Base-by-base conservation (phyloP, 2,888 invertebrate genomes). In the Athalia circularis region DNA sequence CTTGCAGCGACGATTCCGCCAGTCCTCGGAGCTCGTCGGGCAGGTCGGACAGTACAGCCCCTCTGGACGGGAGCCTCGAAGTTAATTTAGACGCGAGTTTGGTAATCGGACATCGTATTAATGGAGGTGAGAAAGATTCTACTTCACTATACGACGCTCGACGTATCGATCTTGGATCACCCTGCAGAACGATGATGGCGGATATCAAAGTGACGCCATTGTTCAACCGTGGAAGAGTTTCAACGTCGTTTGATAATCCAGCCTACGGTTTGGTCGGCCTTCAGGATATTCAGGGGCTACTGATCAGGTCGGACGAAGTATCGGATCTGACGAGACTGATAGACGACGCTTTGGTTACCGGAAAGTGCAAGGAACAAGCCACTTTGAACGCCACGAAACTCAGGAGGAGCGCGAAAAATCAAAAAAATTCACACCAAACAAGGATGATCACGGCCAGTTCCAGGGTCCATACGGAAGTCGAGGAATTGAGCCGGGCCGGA, bases 1-100 rank as follows among this genome's bases (percentile, higher is more conserved):
- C 88, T 3, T 89, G 90, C 82, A 90, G 90, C 84, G 90, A 90
- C 82, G 89, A 89, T 76, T 90, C 90, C 7, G 88, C 89, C 3
- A 90, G 90, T 78, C 90, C 90, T 4, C 83, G 90, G 62, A 90
- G 90, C 72, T 90, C 90, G 0, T 90, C 90, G 3, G 88, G 90
- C 0, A 82, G 90, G 47, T 90, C 90, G 5, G 90, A 90, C 80
- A 90, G 90, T 48, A 90, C 90, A 0, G 89, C 88, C 1, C 88
- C 89, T 0, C 77, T 90, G 8, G 87, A 89, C 76, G 83, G 84
- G 3, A 88, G 88, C 72, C 79, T 89, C 7, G 85, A 86, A 76
- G 88, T 7, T 15, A 61, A 77, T 50, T n/a, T 75, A 47, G 75
- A 75, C 4, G 29, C 75, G 43, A 75, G 43, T 57, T 29, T 75